Percentiles rank a stretch among this genome's conserved stretches.
Evolutionary conservation across 2,113 vertebrate genomes (phyloP).

Genomic region (Mastomys coucha): DNA sequence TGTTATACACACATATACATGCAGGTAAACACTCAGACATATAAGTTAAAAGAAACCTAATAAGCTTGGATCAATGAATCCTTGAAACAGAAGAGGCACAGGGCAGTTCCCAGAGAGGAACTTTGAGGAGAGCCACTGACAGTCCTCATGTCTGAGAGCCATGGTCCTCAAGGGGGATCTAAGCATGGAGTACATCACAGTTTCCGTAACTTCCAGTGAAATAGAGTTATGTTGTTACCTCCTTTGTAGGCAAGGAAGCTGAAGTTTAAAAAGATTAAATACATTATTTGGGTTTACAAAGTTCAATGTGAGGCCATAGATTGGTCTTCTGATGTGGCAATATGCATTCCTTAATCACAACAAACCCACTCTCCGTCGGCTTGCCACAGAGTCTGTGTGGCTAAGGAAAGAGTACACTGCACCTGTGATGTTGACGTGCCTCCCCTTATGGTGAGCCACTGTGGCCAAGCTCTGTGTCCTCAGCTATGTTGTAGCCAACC

Average conservation of each 20-base stretch:
- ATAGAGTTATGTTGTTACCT: neutral
- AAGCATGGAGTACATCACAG: too few species aligned
- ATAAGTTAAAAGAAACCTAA: neutral
- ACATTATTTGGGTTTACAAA: neutral
- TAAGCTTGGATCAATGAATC: neutral
- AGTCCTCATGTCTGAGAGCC: neutral
- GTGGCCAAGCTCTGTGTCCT: neutral
- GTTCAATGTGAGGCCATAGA: neutral
- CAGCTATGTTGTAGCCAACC: rapidly evolving
- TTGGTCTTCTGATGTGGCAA: neutral
- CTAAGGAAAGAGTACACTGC: neutral
- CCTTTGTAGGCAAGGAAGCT: neutral
- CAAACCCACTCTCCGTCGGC: too few species aligned
- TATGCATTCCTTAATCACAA: neutral
- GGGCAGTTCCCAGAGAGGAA: neutral
- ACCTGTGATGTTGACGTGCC: neutral
- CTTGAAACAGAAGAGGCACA: neutral
- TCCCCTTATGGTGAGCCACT: neutral
- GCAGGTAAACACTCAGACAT: neutral
- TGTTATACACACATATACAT: neutral
- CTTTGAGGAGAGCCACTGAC: neutral
- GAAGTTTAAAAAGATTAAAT: neutral
- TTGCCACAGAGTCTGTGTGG: neutral
- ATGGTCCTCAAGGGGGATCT: neutral
- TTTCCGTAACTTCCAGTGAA: neutral